Evolutionary conservation across 1,140 invertebrate species (phyloP), one percentile per base, ranked within the genome.

Genomic region (Trissolcus basalis): DNA sequence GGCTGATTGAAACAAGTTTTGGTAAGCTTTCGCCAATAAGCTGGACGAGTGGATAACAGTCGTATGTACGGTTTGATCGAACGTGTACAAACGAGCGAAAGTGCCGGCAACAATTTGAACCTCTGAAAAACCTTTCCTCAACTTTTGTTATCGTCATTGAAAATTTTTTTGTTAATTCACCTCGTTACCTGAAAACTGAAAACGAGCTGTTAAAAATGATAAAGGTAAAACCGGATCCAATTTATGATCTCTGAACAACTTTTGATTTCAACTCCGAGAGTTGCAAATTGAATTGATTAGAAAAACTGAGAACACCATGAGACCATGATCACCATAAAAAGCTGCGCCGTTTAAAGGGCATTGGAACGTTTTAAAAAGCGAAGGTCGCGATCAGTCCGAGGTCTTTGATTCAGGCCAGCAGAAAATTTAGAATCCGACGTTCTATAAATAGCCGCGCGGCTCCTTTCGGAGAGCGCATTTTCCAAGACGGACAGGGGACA

Each of bases 331-430:
- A 47, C 47, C 12, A 36, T 47, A 41, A 32, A 54, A 55, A 41
- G 13, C 9, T 11, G 6, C 41, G 32, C 4, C 36, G 36, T 10
- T n/a, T n/a, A 41, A 36, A 35, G 36, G 33, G 56, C 56, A 61
- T 54, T 58, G 45, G n/a, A 36, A 27, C 13, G 11, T 27, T 68
- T 74, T 65, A 70, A 77, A 76, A 72, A 67, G 64, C 67, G 56
- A 77, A 77, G 75, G 75, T 77, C 64, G 75, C 58, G 43, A 72
- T 64, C 61, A 61, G 41, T 27, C 16, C 75, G 75, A 77, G 75
- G 75, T 59, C 75, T 77, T 77, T 77, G 75, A 77, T 77, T 77
- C 75, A 77, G 75, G 75, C 75, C 75, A 77, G 4, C 53, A 77
- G 63, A 77, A 77, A 77, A 68, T 72, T 61, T 69, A 72, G 60